Conservation (phyloP, 2,113 vertebrate species). For the Willisornis vidua region DNA sequence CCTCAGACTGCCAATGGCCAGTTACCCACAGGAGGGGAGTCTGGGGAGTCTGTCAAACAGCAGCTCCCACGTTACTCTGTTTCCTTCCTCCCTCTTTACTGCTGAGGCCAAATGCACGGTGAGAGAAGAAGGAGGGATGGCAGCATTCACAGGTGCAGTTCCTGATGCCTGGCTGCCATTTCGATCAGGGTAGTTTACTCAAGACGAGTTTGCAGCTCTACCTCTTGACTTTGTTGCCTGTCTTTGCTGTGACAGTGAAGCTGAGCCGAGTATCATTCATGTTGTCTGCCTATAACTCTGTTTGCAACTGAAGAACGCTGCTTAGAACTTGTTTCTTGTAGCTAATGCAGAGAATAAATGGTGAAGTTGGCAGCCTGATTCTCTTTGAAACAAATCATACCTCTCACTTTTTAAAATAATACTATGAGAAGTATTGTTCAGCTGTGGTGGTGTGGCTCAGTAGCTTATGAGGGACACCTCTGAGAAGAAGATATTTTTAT, state of each 20-base stretch:
- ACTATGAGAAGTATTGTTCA: background rate
- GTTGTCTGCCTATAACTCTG: background rate
- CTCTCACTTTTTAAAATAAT: background rate
- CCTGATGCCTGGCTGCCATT: background rate
- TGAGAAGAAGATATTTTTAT: background rate
- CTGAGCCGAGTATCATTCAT: fast-evolving
- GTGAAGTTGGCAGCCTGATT: background rate
- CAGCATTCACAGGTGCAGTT: background rate
- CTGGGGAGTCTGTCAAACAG: background rate
- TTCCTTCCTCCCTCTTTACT: constrained; percentile 27
- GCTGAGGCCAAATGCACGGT: background rate
- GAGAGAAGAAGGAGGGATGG: background rate
- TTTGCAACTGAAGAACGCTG: background rate
- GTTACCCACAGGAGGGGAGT: background rate
- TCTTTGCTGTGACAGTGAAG: background rate
- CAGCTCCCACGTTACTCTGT: background rate
- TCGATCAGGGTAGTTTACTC: background rate
- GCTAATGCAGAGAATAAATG: background rate
- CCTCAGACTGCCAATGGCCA: background rate
- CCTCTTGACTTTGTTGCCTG: fast-evolving
- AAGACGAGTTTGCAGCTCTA: background rate
- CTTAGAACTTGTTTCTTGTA: background rate
- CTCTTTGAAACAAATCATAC: background rate
- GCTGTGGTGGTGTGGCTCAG: background rate
- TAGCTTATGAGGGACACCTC: background rate